Percentiles rank a stretch among this genome's conserved stretches.
Evolutionary conservation across 2,888 invertebrate genomes (phyloP).

Genomic region (Heliconius aoede): DNA sequence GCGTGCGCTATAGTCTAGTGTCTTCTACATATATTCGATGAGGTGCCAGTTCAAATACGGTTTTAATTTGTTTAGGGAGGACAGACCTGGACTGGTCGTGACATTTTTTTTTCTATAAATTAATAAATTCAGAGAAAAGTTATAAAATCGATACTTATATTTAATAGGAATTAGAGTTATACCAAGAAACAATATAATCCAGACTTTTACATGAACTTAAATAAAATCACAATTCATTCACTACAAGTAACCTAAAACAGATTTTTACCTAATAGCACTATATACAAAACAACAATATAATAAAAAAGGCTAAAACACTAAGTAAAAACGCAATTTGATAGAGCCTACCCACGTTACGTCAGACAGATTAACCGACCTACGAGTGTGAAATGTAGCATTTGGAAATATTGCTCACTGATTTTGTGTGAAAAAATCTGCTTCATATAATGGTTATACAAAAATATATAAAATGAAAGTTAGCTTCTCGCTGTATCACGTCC

Average conservation of each 20-base stretch:
- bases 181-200: background rate
- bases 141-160: too few relatives aligned
- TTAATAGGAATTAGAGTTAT: too few relatives aligned
- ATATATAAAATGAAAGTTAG: too few relatives aligned
- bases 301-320: constrained; percentile 6
- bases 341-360: constrained; percentile 57
- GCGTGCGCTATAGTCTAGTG: background rate
- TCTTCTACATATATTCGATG: background rate
- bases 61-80: background rate
- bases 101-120: too few relatives aligned
- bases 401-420: constrained; percentile 27
- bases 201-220: background rate
- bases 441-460: background rate
- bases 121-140: too few relatives aligned
- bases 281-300: background rate
- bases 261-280: background rate
- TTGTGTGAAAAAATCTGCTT: background rate
- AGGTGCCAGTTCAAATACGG: background rate
- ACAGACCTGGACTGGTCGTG: too few relatives aligned
- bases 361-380: constrained; percentile 61
- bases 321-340: constrained; percentile 56
- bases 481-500: too few relatives aligned
- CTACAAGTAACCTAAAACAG: background rate
- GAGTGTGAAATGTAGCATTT: constrained; percentile 23
- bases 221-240: background rate